Percentiles rank a stretch among this genome's conserved stretches.
Conservation (phyloP, 2,888 invertebrate genomes). For the Keiferia lycopersicella region DNA sequence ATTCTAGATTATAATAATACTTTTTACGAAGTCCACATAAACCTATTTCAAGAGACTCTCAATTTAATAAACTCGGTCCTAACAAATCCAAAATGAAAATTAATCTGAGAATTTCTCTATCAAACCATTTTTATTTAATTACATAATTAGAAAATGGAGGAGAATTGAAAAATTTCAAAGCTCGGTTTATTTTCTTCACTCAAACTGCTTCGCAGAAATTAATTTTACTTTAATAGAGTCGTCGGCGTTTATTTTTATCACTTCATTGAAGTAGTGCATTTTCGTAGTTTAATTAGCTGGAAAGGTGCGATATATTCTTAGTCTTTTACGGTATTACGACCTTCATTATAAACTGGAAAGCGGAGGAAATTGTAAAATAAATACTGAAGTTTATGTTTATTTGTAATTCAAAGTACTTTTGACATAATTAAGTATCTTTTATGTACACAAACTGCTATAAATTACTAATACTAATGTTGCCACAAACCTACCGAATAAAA, state of each 20-base stretch:
- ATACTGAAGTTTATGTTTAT: too few species aligned
- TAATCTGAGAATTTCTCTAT: conserved; percentile 20
- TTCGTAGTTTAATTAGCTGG: conserved; percentile 9
- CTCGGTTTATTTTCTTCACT: conserved; percentile 20
- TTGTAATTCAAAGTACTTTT: too few species aligned
- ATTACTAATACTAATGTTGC: too few species aligned
- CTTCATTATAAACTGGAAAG: conserved; percentile 6
- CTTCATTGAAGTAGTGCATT: conserved; percentile 17
- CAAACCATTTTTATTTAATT: conserved; percentile 22
- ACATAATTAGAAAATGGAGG: conserved; percentile 24
- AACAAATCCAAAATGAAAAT: background rate
- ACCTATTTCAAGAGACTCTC: background rate
- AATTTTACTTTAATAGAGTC: conserved; percentile 24
- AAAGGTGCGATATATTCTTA: background rate
- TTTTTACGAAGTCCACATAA: background rate
- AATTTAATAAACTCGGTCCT: background rate
- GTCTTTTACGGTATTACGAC: background rate
- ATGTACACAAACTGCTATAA: too few species aligned
- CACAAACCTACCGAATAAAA: too few species aligned
- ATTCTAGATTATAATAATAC: too few species aligned
- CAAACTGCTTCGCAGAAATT: conserved; percentile 20
- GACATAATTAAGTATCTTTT: too few species aligned
- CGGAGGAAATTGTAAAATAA: background rate
- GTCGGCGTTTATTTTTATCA: conserved; percentile 9
- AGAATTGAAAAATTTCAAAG: conserved; percentile 17